These are phyloP conservation scores for Schizopygopsis pylzovi DNA, from an alignment of 2,797 vertebrate genomes.

Conservation along the genomic window DNA sequence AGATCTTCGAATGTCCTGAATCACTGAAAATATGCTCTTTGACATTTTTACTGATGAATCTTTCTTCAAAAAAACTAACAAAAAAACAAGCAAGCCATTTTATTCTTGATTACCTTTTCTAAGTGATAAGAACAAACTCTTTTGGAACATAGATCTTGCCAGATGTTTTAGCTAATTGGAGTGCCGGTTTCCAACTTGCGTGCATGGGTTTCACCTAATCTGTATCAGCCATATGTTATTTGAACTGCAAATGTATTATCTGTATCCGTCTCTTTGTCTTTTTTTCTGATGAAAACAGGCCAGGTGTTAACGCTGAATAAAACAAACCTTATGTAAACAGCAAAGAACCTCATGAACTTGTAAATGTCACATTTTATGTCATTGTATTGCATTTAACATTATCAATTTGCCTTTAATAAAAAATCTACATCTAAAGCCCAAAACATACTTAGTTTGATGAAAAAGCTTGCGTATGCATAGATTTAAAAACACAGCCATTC, in stretches of 20 bases:
- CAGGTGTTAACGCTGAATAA: constrained; percentile 11
- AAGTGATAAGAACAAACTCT: background rate
- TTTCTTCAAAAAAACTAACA: too few species aligned
- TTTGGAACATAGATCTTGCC: background rate
- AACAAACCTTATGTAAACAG: background rate
- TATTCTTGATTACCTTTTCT: background rate
- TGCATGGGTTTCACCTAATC: constrained; percentile 2
- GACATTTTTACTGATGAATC: background rate
- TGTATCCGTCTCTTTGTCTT: background rate
- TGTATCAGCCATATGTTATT: constrained; percentile 35
- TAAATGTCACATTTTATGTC: background rate
- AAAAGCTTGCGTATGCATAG: background rate
- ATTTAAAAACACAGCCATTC: background rate
- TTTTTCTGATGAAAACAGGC: background rate
- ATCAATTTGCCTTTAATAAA: background rate
- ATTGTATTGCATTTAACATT: background rate
- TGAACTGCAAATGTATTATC: background rate
- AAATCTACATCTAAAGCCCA: background rate
- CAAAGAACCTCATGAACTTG: background rate
- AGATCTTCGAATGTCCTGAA: background rate
- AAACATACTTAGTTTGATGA: background rate
- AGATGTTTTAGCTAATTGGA: constrained; percentile 36
- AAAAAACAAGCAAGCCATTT: background rate
- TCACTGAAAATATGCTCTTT: background rate
- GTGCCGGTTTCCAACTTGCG: background rate